Evolutionary conservation across 2,888 invertebrate species (phyloP), one percentile per base, ranked within the genome.

Genomic region (Pandemis heparana): DNA sequence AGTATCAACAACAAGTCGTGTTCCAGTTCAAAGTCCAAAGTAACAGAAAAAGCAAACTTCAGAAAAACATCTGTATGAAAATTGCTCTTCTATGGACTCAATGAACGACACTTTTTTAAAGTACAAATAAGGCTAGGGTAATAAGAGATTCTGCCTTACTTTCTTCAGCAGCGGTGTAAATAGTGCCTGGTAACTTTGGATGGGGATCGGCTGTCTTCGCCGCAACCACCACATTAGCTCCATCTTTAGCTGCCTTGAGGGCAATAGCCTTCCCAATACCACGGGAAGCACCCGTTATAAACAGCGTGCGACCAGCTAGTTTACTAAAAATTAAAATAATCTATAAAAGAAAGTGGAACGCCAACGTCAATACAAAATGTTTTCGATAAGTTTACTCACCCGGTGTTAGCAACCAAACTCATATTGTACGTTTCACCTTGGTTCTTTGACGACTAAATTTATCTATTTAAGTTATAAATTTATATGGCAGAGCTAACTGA

Each of bases 271-370:
- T 98, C 0, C 99, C 99, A 83, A 99, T 99, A 41, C 99, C 99
- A 81, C 99, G 95, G 70, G 98, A 99, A 16, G 98, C 99, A 61
- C 99, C 99, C 41, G 99, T 99, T 78, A 99, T 98, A 84, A 99
- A 99, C 71, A 99, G 92, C 1, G 99, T 99, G 79, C 97, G 96
- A 1, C 99, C 99, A 78, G 98, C 98, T 77, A 96, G 87, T 89
- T 95, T 95, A 81, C 95, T 95, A 87, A 77, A 82, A 75, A 78
- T 71, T 76, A 70, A 65, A 75, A 75, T 79, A 75, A 76, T 74
- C 74, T 64, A 78, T 51, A 43, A 41, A 66, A 75, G 51, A 60
- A 68, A 71, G 70, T 70, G 48, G 66, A 71, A 70, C 38, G 68
- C 56, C 71, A 75, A 73, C 60, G 73, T 65, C 64, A 68, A 72